These are phyloP conservation scores for Macroramphosus scolopax DNA, from an alignment of 2,797 vertebrate genomes.

Conservation along the genomic window DNA sequence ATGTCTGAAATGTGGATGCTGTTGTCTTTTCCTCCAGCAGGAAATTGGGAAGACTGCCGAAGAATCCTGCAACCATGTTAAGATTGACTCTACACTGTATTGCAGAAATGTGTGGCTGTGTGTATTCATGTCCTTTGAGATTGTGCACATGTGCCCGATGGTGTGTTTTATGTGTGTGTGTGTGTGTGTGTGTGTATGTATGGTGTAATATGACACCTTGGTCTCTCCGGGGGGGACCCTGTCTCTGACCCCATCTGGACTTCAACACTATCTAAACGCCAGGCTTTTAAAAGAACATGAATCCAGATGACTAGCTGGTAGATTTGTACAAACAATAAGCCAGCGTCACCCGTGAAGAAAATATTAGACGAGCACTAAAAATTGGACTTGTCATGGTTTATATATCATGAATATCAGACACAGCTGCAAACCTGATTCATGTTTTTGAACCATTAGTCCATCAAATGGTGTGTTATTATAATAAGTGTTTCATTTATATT, in stretches of 20 bases:
- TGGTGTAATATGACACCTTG: slow-evolving; percentile 55
- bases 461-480: no score
- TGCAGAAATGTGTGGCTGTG: slow-evolving; percentile 5
- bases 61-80: slow-evolving; percentile 9
- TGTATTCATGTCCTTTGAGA: slow-evolving; percentile 11
- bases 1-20: slow-evolving; percentile 19
- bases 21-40: not conserved
- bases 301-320: slow-evolving; percentile 31
- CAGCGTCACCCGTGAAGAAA: no score
- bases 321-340: no score
- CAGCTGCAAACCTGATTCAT: no score
- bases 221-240: slow-evolving; percentile 27
- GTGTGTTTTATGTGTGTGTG: slow-evolving; percentile 10
- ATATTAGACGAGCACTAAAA: no score
- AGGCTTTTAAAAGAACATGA: slow-evolving; percentile 41
- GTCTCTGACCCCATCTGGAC: slow-evolving; percentile 64
- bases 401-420: no score
- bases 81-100: no score
- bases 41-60: slow-evolving; percentile 6
- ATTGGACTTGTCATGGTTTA: no score
- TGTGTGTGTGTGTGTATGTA: slow-evolving; percentile 12
- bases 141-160: slow-evolving; percentile 8
- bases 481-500: no score
- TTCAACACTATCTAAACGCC: slow-evolving; percentile 42
- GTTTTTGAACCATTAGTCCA: no score